Percentiles rank a stretch among this genome's conserved stretches.
Conservation (phyloP, 2,797 vertebrate species). For the Aphelocoma californica region DNA sequence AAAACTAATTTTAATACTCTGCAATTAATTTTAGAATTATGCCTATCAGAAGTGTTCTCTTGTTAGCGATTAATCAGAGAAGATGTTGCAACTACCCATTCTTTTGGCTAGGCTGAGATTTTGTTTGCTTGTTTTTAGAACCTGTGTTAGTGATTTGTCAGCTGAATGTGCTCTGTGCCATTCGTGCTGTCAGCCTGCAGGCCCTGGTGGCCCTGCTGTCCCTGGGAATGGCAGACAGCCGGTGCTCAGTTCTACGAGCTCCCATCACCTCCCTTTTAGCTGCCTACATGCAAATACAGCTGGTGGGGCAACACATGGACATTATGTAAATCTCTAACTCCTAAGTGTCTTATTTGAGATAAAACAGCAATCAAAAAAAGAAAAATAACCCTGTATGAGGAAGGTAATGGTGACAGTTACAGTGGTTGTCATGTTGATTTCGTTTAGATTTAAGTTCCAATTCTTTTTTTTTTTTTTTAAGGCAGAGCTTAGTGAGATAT, state of each 20-base stretch:
- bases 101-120: neutral
- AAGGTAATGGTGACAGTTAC: neutral
- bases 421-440: neutral
- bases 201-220: neutral
- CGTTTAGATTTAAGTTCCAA: neutral
- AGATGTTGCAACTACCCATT: neutral
- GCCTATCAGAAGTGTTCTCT: neutral
- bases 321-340: neutral
- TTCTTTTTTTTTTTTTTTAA: neutral
- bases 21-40: neutral
- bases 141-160: neutral
- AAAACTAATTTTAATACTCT: neutral
- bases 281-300: neutral
- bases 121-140: neutral
- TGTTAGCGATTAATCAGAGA: neutral
- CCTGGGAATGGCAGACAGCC: neutral
- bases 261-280: neutral
- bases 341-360: neutral
- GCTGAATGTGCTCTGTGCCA: neutral
- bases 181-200: neutral
- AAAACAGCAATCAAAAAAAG: neutral
- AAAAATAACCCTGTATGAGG: fast-evolving
- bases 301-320: neutral
- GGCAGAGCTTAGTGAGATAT: neutral
- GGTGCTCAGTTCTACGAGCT: fast-evolving